phyloP scores from a whole-genome alignment of 2,888 invertebrate genomes.

The Ichneumon xanthorius region DNA sequence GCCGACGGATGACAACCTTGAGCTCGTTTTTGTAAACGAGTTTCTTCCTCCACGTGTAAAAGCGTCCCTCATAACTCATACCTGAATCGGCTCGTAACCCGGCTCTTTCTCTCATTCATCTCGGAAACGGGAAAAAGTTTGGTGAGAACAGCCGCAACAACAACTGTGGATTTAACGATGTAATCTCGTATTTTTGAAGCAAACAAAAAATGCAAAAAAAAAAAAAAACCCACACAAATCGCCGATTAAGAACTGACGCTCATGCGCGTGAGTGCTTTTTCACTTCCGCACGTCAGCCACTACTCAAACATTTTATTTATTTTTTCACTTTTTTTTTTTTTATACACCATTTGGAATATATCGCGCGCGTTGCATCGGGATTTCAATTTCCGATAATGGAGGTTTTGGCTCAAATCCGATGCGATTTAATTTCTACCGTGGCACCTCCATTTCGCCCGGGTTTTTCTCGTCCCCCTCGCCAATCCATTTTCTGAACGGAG shows the following conservation, averaged over 20 bases:
- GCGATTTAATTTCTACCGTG: conserved; percentile 33
- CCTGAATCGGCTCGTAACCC: conserved; percentile 1
- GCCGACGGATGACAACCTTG: conserved; percentile 28
- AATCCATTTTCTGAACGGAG: background rate
- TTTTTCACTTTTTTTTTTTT: background rate
- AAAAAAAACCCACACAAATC: too few species aligned
- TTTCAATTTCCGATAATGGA: conserved; percentile 47
- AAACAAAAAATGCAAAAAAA: background rate
- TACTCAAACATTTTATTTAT: background rate
- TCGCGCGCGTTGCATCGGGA: conserved; percentile 2
- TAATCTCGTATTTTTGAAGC: background rate
- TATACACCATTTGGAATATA: background rate
- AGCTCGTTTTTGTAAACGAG: conserved; percentile 33
- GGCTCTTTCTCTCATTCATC: background rate
- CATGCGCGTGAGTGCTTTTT: background rate
- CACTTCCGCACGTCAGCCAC: background rate
- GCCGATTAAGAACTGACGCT: background rate
- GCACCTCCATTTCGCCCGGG: conserved; percentile 1
- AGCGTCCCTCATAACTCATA: conserved; percentile 23
- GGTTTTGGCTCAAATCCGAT: conserved; percentile 13
- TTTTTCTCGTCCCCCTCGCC: conserved; percentile 8
- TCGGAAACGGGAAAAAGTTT: background rate
- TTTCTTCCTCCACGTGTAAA: conserved; percentile 34
- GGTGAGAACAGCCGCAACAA: background rate
- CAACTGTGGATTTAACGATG: background rate